Evolutionary conservation across 2,797 vertebrate species (phyloP), one percentile per base, ranked within the genome.

Genomic region (Pseudomugil gertrudae): DNA sequence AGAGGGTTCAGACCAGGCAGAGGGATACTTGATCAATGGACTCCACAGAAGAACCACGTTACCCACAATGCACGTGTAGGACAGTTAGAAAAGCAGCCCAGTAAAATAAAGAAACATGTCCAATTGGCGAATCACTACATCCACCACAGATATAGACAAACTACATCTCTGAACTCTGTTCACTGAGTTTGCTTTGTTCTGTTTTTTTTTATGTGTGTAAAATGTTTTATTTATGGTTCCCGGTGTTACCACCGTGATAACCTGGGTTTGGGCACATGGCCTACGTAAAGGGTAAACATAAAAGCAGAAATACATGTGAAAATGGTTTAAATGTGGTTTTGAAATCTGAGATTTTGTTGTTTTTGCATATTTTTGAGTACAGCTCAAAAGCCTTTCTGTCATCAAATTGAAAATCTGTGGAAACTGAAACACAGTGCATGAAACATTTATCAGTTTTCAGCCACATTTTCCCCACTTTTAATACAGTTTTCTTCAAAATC

Each of bases 61-160:
- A 84, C 54, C 79, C 67, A 80, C 68, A 64, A 81, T 65, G 72
- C 87, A 87, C 77, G 57, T 33, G 40, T 45, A 38, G 9, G 48
- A 71, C 3, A 21, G 68, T 77, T 27, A 52, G 47, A 68, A 73
- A 50, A 17, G 36, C 32, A 66, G 30, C 54, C 17, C 32, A 30
- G 21, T 47, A 59, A 57, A 72, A 61, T 35, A 57, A 57, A 45
- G 61, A 71, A 78, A 63, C 55, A 24, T 29, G 63, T 76, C 43
- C 52, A 57, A 24, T 17, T 53, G 60, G 65, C 51, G 51, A 27
- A n/a, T 58, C 51, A 23, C 32, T 63, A 17, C 35, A 55, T 19
- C 51, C 47, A 23, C 36, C 57, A 23, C 36, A 59, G 30, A 57
- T 56, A 29, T 32, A 67, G 53, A 47, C 24, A 57, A 50, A 56